Base-by-base conservation (phyloP, 2,888 invertebrate species). In the Aleiodes testaceus region DNA sequence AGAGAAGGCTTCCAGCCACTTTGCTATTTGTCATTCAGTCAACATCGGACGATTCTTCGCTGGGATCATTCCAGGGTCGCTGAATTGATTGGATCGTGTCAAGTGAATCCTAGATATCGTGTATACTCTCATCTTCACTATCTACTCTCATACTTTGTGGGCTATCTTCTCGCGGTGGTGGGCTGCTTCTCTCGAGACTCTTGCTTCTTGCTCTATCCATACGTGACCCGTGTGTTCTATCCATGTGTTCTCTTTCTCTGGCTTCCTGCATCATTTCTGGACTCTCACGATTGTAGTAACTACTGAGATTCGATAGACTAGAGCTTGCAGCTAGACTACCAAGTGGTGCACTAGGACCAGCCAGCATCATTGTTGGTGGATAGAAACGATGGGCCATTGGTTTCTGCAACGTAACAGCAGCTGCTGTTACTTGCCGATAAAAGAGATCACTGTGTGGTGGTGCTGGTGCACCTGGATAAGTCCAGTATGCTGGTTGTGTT, bases 351-450 rank as follows among this genome's bases (percentile, higher is more conserved):
- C 92, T 92, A 2, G 93, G 92, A 6, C 92, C 92, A 3, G 92
- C 91, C 68, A 92, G 89, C 67, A 72, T 72, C 85, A 92, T 90
- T 64, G 91, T 89, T 89, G 92, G 84, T 87, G 91, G 88, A 88
- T 90, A 89, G 44, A 85, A 78, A 72, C 85, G 80, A 89, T 92
- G 92, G 77, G 96, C 95, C 84, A 97, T 89, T 1, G 97, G 97
- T 87, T 96, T 96, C 88, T 96, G 96, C 79, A 97, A 89, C 72
- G 93, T 93, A 66, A 90, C 90, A 3, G 90, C 90, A 9, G 95
- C 94, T 0, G 92, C 92, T 3, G 94, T 92, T 0, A 94, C 94
- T 82, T 95, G 95, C 18, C 95, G 90, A 88, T 95, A 96, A 87
- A 95, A 95, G 55, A 95, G 89, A 82, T 95, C 95, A 72, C 92